phyloP scores from a whole-genome alignment of 2,888 invertebrate genomes.

The Megastigmus dorsalis region DNA sequence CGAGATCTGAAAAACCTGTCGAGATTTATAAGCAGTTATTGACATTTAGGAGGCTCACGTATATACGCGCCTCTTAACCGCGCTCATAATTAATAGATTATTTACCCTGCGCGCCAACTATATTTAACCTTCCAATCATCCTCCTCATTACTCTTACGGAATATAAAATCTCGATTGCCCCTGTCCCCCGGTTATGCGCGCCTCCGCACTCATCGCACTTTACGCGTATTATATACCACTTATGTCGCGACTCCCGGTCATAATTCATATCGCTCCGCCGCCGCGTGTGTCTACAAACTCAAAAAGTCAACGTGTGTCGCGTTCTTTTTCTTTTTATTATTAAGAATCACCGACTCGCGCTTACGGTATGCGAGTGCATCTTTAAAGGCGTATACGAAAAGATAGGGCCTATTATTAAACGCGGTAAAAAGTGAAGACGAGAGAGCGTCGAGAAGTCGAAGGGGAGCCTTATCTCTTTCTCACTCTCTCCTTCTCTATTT shows the following conservation, averaged over 20 bases:
- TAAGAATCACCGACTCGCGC: too few species aligned
- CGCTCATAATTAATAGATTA: slow-evolving; percentile 46
- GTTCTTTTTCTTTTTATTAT: not conserved
- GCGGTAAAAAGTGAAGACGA: slow-evolving; percentile 46
- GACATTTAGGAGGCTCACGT: slow-evolving; percentile 13
- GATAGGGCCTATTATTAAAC: slow-evolving; percentile 39
- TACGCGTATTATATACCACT: too few species aligned
- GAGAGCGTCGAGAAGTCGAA: slow-evolving; percentile 58
- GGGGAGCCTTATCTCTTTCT: slow-evolving; percentile 73
- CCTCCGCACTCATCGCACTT: not conserved
- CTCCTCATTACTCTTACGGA: not conserved
- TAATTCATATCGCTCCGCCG: too few species aligned
- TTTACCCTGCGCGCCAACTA: slow-evolving; percentile 20
- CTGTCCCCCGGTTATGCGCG: too few species aligned
- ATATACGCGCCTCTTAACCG: not conserved
- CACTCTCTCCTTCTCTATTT: slow-evolving; percentile 69
- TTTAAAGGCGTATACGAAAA: not conserved
- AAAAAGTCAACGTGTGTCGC: not conserved
- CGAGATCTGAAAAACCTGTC: too few species aligned
- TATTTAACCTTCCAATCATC: slow-evolving; percentile 36
- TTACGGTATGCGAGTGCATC: not conserved
- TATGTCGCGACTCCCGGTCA: too few species aligned
- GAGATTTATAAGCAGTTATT: slow-evolving; percentile 34
- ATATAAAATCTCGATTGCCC: slow-evolving; percentile 4
- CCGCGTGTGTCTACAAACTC: too few species aligned